Percentiles rank a stretch among this genome's conserved stretches.
Evolutionary conservation across 2,113 vertebrate species (phyloP).

Genomic region (Sialia sialis): DNA sequence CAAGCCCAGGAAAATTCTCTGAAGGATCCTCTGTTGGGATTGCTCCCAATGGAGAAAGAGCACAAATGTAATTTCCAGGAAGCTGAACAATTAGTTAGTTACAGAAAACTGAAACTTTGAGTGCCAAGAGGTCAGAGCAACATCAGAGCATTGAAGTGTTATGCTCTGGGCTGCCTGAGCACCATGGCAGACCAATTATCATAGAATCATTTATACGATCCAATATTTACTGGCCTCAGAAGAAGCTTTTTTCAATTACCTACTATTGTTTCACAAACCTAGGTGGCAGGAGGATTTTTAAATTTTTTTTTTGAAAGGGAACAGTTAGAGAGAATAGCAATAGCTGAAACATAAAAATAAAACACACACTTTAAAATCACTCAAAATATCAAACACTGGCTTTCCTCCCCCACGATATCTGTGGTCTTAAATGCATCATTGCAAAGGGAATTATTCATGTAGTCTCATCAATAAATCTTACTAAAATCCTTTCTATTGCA

Average conservation of each 20-base stretch:
- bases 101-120: background rate
- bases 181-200: background rate
- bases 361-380: background rate
- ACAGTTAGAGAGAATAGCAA: background rate
- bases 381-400: background rate
- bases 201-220: background rate
- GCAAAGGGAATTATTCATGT: conserved; percentile 42
- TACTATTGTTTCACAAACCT: background rate
- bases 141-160: accelerated
- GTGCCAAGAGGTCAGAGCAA: background rate
- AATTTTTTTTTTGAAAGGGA: too few relatives aligned
- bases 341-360: background rate
- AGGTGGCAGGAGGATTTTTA: background rate
- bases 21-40: background rate
- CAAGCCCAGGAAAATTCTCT: background rate
- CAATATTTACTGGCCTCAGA: background rate
- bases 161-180: background rate
- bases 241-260: background rate
- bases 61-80: background rate
- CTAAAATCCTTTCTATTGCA: conserved; percentile 15
- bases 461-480: conserved; percentile 44
- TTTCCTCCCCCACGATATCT: background rate
- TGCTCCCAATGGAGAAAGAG: background rate
- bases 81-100: conserved; percentile 33
- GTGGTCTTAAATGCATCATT: conserved; percentile 1